Evolutionary conservation across 2,797 vertebrate species (phyloP).

Genomic region (Eulemur albifrons): DNA sequence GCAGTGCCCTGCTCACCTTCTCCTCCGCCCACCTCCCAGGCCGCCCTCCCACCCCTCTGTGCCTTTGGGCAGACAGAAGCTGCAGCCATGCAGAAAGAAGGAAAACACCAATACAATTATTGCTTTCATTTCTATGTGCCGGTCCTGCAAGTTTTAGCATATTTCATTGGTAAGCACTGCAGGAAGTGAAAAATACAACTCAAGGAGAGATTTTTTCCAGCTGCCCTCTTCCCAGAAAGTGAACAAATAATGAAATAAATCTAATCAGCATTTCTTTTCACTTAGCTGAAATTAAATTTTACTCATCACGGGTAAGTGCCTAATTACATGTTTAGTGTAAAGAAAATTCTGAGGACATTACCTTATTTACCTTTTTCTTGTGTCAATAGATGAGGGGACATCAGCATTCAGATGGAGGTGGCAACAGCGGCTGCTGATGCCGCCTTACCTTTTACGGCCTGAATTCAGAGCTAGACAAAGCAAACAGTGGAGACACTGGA

Average conservation of each 20-base stretch:
- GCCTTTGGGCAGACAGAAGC: neutral
- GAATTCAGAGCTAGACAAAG: slow-evolving; percentile 51
- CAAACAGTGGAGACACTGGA: slow-evolving; percentile 6
- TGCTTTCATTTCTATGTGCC: neutral
- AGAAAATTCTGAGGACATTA: slow-evolving; percentile 70
- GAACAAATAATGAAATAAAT: slow-evolving; percentile 79
- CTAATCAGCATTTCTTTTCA: slow-evolving; percentile 77
- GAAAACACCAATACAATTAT: neutral
- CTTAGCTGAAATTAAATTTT: slow-evolving; percentile 78
- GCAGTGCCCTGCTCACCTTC: neutral
- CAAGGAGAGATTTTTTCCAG: slow-evolving; percentile 50
- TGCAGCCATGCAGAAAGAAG: neutral
- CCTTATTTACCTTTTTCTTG: slow-evolving; percentile 73
- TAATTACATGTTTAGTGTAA: slow-evolving; percentile 78
- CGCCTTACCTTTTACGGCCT: slow-evolving; percentile 46
- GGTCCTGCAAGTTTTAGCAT: neutral
- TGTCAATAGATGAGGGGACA: slow-evolving; percentile 63
- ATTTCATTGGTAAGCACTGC: slow-evolving; percentile 34
- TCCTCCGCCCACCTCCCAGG: neutral
- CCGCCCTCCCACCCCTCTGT: neutral
- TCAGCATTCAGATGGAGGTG: slow-evolving; percentile 45
- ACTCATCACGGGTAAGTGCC: slow-evolving; percentile 74
- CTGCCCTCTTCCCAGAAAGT: slow-evolving; percentile 74
- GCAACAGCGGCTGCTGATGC: slow-evolving; percentile 32
- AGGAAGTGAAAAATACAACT: slow-evolving; percentile 9